Evolutionary conservation across 2,888 invertebrate genomes (phyloP).

Genomic region (Galerucella pusilla): DNA sequence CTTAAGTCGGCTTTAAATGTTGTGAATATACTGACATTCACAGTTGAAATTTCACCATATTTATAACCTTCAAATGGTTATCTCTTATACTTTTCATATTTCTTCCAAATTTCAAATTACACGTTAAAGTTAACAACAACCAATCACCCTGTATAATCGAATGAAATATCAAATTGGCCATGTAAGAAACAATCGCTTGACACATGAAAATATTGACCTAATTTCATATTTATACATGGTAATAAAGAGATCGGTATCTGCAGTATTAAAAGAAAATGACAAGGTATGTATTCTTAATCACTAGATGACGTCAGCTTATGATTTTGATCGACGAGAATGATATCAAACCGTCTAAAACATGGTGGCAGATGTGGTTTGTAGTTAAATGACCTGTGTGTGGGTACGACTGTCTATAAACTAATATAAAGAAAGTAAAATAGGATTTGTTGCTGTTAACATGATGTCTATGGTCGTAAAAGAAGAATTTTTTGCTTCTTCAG

Average conservation of each 20-base stretch:
- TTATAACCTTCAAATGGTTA: too few relatives aligned
- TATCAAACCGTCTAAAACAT: background rate
- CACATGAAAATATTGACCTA: constrained; percentile 9
- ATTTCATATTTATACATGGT: constrained; percentile 11
- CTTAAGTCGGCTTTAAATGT: too few relatives aligned
- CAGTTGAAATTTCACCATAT: too few relatives aligned
- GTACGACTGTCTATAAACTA: background rate
- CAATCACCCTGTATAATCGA: background rate
- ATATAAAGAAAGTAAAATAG: background rate
- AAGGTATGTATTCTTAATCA: constrained; percentile 12
- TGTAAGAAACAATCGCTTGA: constrained; percentile 6
- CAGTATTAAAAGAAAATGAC: background rate
- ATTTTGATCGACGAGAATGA: constrained; percentile 2
- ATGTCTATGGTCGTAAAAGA: too few relatives aligned
- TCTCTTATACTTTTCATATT: background rate
- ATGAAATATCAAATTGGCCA: background rate
- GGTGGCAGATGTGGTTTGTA: constrained; percentile 7
- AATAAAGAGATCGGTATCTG: constrained; percentile 13
- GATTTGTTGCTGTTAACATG: too few relatives aligned
- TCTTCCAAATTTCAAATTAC: background rate
- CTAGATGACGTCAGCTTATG: background rate
- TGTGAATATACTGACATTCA: too few relatives aligned
- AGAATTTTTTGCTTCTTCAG: too few relatives aligned
- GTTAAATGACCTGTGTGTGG: constrained; percentile 6
- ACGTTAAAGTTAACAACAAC: background rate